Percentiles rank a stretch among this genome's conserved stretches.
Evolutionary conservation across 2,113 vertebrate genomes (phyloP).

Genomic region (human (Homo sapiens)): GRCh38 chr9:119640501-119641000

Average conservation of each 20-base stretch:
- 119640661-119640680: not conserved
- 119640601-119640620: not conserved
- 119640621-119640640: not conserved
- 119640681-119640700: constrained; percentile 12
- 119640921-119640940: constrained; percentile 2
- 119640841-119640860: not conserved
- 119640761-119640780: constrained; percentile 21
- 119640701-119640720: constrained; percentile 58
- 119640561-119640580: constrained; percentile 44
- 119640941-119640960: constrained; percentile 8
- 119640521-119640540: not conserved
- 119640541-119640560: not conserved
- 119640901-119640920: constrained; percentile 19
- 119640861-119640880: not conserved
- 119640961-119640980: not conserved
- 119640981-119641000: constrained; percentile 23
- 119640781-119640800: constrained; percentile 40
- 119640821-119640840: not conserved
- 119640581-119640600: not conserved
- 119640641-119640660: not conserved
- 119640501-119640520: not conserved
- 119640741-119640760: constrained; percentile 63
- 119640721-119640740: constrained; percentile 47
- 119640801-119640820: constrained; percentile 30
- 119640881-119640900: constrained; percentile 30